Evolutionary conservation across 2,113 vertebrate species (phyloP).

Genomic region (Sula dactylatra): DNA sequence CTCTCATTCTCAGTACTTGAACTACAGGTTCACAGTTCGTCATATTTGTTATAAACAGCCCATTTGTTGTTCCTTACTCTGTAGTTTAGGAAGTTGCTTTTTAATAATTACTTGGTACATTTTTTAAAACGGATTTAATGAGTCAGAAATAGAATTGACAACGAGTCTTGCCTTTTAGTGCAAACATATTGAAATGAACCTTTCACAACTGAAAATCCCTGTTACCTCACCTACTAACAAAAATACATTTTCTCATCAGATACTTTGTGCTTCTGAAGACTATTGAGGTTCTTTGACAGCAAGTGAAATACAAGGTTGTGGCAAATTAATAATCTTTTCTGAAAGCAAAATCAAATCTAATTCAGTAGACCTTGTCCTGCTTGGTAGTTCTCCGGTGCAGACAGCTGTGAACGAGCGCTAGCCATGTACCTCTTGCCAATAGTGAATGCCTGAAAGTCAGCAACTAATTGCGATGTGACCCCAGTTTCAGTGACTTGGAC

Average conservation of each 20-base stretch:
- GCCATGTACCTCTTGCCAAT: background rate
- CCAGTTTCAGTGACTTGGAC: background rate
- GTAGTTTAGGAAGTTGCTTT: constrained; percentile 15
- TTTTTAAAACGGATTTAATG: constrained; percentile 41
- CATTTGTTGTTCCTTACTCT: background rate
- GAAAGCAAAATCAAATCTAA: background rate
- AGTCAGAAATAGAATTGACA: constrained; percentile 41
- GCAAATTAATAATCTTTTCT: background rate
- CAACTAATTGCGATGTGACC: background rate
- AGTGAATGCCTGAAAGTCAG: background rate
- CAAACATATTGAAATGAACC: constrained; percentile 8
- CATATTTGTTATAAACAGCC: background rate
- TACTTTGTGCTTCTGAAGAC: background rate
- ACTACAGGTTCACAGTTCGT: background rate
- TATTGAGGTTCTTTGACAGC: background rate
- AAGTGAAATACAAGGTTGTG: constrained; percentile 11
- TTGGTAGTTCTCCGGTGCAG: background rate
- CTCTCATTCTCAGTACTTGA: background rate
- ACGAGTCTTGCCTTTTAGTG: background rate
- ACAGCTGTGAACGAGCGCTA: background rate
- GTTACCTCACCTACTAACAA: constrained; percentile 5
- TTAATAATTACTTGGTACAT: constrained; percentile 14
- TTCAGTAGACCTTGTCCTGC: background rate
- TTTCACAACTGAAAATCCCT: constrained; percentile 4
- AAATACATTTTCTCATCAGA: background rate